Percentiles rank a stretch among this genome's conserved stretches.
Evolutionary conservation across 2,797 vertebrate genomes (phyloP).

Genomic region (Thripadectes ignobilis): DNA sequence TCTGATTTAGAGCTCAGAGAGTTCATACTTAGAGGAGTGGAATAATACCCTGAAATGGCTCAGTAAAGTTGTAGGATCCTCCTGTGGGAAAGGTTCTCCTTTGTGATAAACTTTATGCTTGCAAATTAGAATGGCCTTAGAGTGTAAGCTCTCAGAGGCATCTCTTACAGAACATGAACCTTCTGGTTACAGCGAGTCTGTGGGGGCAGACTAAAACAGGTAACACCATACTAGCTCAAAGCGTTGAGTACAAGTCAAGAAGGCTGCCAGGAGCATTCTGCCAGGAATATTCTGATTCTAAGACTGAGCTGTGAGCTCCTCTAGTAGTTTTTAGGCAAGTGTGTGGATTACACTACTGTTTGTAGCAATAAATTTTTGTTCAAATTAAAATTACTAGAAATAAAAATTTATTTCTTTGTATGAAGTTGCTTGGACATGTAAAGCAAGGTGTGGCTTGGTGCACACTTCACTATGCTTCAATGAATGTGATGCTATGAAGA

Average conservation of each 20-base stretch:
- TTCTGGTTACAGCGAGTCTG: neutral
- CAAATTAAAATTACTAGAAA: neutral
- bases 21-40: neutral
- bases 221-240: neutral
- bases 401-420: neutral
- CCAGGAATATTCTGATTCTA: neutral
- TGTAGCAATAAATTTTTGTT: neutral
- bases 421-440: neutral
- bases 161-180: neutral
- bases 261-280: neutral
- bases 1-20: neutral
- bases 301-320: neutral
- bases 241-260: neutral
- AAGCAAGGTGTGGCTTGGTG: neutral
- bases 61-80: neutral
- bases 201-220: neutral
- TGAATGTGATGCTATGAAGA: neutral
- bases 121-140: neutral
- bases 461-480: neutral
- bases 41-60: neutral
- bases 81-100: neutral
- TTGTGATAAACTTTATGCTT: neutral
- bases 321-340: neutral
- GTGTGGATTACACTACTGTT: neutral
- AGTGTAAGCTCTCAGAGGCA: neutral